Base-by-base conservation (phyloP, 2,888 invertebrate genomes). In the Amphipyra tragopoginis region DNA sequence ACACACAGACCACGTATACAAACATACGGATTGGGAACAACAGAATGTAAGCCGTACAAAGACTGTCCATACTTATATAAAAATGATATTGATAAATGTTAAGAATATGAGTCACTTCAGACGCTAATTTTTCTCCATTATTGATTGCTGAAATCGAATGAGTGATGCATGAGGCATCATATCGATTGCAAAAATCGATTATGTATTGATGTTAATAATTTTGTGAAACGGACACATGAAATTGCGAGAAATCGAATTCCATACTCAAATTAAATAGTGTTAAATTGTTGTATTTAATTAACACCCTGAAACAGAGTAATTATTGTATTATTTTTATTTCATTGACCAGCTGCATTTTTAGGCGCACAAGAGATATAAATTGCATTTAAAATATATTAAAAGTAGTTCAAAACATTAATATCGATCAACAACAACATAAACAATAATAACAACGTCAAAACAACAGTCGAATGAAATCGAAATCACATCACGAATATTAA, bases 141-240 rank as follows among this genome's bases (percentile, higher is more conserved):
- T 50, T 10, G 36, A 68, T 53, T 53, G 36, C 47, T 50, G 59
- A 51, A 65, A 62, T 53, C 48, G 64, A 50, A 47, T 58, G 43
- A 72, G 7, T 49, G 48, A 65, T 54, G 47, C 40, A 54, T 33
- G 38, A 57, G 49, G 44, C 15, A 53, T 58, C 44, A 15, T 13
- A 53, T 53, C 48, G 26, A 64, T 56, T 52, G 55, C 63, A 14
- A 66, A 21, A 70, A 62, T 62, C 50, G 69, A 53, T 66, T 67
- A 56, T 15, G 33, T 40, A 45, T 58, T 10, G 21, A 39, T 39
- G 9, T 50, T 38, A 45, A 38, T 47, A 65, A 72, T 65, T 33
- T 39, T 29, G 44, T 65, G 44, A 38, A 68, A 72, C 66, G 34
- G 52, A 43, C 15, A 40, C 49, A 44, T n/a, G 29, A 42, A 53